These are phyloP conservation scores for Drosophila suzukii DNA, from an alignment of 1,140 invertebrate genomes.

Conservation along the genomic window DNA sequence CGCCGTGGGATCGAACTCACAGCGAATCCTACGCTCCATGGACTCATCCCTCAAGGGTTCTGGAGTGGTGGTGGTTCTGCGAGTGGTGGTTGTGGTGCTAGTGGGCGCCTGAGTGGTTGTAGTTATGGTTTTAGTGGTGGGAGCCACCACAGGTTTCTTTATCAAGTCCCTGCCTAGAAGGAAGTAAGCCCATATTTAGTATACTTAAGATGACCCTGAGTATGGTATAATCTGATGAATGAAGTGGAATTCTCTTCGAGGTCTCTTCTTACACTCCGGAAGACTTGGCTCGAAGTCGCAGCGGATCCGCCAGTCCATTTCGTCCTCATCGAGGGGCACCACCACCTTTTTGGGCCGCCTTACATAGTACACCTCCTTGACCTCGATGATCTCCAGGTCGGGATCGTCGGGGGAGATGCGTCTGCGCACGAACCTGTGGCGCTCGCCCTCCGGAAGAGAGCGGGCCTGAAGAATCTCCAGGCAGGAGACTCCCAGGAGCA, in stretches of 20 bases:
- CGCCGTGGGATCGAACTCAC: conserved; percentile 50
- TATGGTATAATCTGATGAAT: no score
- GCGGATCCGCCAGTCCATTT: conserved; percentile 27
- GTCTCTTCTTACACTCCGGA: conserved; percentile 16
- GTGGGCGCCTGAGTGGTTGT: background rate
- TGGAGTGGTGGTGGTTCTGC: conserved; percentile 12
- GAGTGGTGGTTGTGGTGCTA: conserved; percentile 1
- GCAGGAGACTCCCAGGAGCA: conserved; percentile 3
- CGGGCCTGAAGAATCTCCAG: conserved; percentile 18
- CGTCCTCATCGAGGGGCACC: conserved; percentile 6
- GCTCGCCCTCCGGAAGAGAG: conserved; percentile 12
- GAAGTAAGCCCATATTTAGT: background rate
- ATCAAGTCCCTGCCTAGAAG: background rate
- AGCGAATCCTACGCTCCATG: conserved; percentile 38
- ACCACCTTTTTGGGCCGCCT: conserved; percentile 43
- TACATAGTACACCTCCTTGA: conserved; percentile 44
- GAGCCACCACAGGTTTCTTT: background rate
- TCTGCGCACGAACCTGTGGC: conserved; percentile 30
- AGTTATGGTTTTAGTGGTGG: background rate
- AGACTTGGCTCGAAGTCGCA: conserved; percentile 27
- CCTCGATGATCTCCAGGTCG: conserved; percentile 46
- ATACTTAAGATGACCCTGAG: background rate
- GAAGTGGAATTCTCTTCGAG: no score
- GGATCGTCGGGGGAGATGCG: conserved; percentile 14
- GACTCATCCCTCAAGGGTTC: conserved; percentile 8